Evolutionary conservation across 2,113 vertebrate species (phyloP), one percentile per base, ranked within the genome.

Genomic region (Mungos mungo): DNA sequence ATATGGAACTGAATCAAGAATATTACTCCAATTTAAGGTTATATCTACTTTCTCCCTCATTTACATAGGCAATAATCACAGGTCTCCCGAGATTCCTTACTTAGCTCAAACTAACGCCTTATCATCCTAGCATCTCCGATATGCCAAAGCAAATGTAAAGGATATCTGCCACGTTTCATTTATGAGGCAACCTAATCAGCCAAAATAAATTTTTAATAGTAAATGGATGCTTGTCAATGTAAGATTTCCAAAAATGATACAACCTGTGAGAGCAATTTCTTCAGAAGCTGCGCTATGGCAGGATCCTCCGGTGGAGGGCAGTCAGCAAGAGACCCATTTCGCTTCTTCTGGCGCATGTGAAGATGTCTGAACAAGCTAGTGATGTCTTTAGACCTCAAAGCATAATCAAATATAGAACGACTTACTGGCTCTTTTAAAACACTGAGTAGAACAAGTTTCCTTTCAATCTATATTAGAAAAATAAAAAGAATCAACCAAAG

Each of bases 211-310:
- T 79, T 79, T 76, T 29, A 81, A 72, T 74, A 71, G 9, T 79
- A 88, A 63, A 38, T 23, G 21, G 35, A 72, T 31, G 4, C 18
- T 50, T 82, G n/a, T 72, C 66, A 54, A 60, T 4, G 1, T 27
- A 52, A 92, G 79, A 47, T 45, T 74, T 80, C 23, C 68, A 74
- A 77, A 93, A 77, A 35, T 5, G 45, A 80, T 52, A 25, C 84
- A 63, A 99, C 99, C 99, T 99, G 99, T 52, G 99, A 99, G 45
- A 99, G 99, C 25, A 99, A 98, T 94, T 99, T 99, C 98, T 99
- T 99, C 18, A 99, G 98, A 4, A 99, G 99, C 98, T 99, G 99
- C 0, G 99, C 99, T 72, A 99, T 99, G 95, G 99, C 99, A 11
- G 99, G 99, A 88, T 99, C 99, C 68, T 99, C 99, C 0, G 99